Conservation (phyloP, 1,140 invertebrate genomes). For the Bathynomus jamesi region DNA sequence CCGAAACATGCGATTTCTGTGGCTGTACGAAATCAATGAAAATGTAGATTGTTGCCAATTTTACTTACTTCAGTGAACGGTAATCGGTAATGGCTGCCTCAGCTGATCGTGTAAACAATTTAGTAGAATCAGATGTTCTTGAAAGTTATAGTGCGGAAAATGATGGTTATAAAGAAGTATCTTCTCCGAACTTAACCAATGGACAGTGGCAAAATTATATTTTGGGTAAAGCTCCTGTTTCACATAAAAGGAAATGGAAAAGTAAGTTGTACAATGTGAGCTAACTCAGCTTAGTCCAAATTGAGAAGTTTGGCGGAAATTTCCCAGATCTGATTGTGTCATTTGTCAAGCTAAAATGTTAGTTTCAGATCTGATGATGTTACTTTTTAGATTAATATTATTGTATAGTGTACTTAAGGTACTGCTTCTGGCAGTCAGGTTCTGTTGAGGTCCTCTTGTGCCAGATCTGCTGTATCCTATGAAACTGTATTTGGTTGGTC, state of each 20-base stretch:
- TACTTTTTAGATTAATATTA: no score
- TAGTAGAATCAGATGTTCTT: background rate
- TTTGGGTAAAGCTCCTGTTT: constrained; percentile 5
- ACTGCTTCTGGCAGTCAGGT: background rate
- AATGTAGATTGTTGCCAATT: no score
- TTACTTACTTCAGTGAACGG: no score
- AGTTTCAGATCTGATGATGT: no score
- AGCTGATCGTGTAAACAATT: background rate
- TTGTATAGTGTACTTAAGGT: background rate
- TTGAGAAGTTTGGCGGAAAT: no score
- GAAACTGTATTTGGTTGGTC: no score
- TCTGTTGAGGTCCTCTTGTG: no score
- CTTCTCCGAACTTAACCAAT: constrained; percentile 5
- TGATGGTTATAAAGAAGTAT: background rate
- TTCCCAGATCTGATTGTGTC: no score
- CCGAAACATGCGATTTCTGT: no score
- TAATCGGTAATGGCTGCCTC: constrained; percentile 14
- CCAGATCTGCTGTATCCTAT: no score
- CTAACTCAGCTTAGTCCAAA: background rate
- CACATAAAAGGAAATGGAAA: constrained; percentile 10
- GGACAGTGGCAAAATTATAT: constrained; percentile 14
- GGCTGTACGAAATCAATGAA: no score
- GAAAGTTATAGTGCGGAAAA: background rate
- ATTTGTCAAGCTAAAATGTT: no score
- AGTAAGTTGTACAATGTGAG: background rate